Conservation (phyloP, 35 echinoderm and acorn worm genomes). For the Eucidaris tribuloides region DNA sequence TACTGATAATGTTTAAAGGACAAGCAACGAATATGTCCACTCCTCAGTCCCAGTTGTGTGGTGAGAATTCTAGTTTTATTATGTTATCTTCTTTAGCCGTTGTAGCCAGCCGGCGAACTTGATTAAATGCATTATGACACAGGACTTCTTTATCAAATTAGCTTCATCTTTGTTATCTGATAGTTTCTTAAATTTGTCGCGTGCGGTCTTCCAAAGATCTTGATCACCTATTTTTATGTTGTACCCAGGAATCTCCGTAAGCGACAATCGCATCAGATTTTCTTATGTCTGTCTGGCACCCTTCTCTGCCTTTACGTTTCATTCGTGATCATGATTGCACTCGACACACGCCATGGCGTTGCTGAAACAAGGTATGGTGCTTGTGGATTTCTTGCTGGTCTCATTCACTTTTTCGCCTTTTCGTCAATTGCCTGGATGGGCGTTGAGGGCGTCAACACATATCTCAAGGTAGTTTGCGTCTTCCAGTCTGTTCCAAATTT, state of each 20-base stretch:
- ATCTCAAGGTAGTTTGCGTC: slow-evolving; percentile 52
- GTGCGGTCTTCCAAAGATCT: too few relatives aligned
- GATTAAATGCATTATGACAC: too few relatives aligned
- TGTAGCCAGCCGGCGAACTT: too few relatives aligned
- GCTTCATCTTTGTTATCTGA: too few relatives aligned
- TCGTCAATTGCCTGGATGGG: slow-evolving; percentile 68
- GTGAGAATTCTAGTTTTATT: too few relatives aligned
- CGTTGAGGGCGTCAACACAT: slow-evolving; percentile 63
- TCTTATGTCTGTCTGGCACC: slow-evolving; percentile 7
- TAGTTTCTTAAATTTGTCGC: too few relatives aligned
- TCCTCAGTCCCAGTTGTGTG: too few relatives aligned
- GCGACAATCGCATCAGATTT: background rate
- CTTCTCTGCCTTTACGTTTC: background rate
- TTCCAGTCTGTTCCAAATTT: slow-evolving; percentile 53
- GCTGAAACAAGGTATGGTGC: background rate
- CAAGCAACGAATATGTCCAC: too few relatives aligned
- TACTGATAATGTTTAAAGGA: too few relatives aligned
- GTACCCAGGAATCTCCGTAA: slow-evolving; percentile 3
- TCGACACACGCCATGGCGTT: background rate
- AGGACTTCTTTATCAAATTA: too few relatives aligned
- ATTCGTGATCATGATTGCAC: background rate
- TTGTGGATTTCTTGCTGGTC: slow-evolving; percentile 41
- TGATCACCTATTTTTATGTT: background rate
- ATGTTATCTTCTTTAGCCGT: too few relatives aligned
- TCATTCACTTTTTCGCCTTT: slow-evolving; percentile 66